Evolutionary conservation across 2,888 invertebrate species (phyloP), one percentile per base, ranked within the genome.

Genomic region (Harpagoxenus sublaevis): DNA sequence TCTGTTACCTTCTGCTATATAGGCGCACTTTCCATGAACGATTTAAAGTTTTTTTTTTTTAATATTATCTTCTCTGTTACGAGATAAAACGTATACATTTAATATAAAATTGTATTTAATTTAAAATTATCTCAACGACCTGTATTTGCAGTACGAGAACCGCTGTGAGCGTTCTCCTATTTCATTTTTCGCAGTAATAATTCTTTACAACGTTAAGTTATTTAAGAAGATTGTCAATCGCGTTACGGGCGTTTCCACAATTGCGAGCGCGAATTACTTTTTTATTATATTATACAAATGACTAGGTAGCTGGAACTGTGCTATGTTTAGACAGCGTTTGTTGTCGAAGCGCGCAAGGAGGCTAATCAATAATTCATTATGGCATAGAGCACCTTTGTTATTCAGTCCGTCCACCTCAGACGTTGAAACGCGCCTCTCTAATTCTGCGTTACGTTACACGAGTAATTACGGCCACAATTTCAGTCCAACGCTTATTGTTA

Each of bases 321-420:
- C n/a, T 65, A 55, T 77, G 51, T 65, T 71, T 60, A 60, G 71
- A 60, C 15, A 23, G 12, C 12, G 51, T 39, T 60, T 35, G 77
- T 39, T 57, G n/a, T 81, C 60, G 73, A 73, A 71, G 73, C 10
- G 55, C 35, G n/a, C n/a, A 81, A 81, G 60, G 48, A 81, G 28
- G 73, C 48, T 79, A 71, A 81, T 81, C 79, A 73, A 81, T 81
- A 81, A 81, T 81, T 60, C 60, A 81, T 81, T 35, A 51, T 51
- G 23, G 23, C 35, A 60, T 28, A 60, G 70, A 15, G 62, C 48
- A 71, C 35, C 35, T 45, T 39, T 48, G 35, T 35, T 23, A 23
- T 23, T 6, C 35, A 57, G 35, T 48, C 35, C 48, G 23, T 79
- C 60, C 23, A 31, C 35, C 18, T 8, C 2, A 23, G 15, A 12